Conservation (phyloP, 2,797 vertebrate genomes). For the Artibeus lituratus region DNA sequence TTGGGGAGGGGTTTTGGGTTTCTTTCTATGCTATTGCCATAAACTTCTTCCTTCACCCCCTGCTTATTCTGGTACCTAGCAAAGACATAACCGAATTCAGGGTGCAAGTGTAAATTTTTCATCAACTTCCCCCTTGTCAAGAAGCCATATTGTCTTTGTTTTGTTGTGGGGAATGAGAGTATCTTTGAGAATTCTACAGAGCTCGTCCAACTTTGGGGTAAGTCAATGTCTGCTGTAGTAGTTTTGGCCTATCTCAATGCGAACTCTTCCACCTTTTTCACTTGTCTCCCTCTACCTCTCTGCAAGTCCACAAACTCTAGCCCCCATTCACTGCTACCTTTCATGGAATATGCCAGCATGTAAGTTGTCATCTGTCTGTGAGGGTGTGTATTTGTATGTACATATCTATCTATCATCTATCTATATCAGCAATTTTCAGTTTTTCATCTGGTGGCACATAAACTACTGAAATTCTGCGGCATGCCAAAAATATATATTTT, state of each 20-base stretch:
- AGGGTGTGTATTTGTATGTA: neutral
- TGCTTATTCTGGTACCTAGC: neutral
- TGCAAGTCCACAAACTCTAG: neutral
- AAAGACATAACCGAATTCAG: conserved; percentile 37
- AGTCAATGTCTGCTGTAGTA: neutral
- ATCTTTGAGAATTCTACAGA: neutral
- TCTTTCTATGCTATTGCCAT: neutral
- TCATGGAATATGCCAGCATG: neutral
- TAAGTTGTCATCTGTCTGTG: neutral
- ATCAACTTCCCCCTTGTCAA: neutral
- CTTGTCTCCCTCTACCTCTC: neutral
- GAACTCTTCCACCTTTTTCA: neutral
- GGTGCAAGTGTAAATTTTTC: neutral
- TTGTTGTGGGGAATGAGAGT: neutral
- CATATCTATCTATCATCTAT: neutral
- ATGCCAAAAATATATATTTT: neutral
- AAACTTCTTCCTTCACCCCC: neutral
- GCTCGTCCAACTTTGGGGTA: neutral
- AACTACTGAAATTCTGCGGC: neutral
- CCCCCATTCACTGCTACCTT: neutral
- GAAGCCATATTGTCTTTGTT: neutral
- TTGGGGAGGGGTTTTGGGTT: neutral
- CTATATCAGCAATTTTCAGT: neutral
- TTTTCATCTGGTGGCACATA: neutral
- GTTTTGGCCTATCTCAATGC: neutral